Evolutionary conservation across 2,888 invertebrate species (phyloP).

Genomic region (Halocaridina rubra): DNA sequence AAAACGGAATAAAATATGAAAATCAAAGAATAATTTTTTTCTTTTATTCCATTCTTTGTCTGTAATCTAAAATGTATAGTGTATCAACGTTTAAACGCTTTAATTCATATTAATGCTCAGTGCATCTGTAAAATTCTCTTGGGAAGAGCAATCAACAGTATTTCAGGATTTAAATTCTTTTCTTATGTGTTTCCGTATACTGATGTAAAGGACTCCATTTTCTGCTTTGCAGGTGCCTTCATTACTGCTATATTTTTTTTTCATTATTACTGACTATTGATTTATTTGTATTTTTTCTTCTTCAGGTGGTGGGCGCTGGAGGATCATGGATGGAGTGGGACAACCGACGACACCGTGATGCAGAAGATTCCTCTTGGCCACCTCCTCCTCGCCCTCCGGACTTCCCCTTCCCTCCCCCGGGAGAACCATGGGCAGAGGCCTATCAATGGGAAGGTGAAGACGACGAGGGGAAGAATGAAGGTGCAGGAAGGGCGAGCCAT

Average conservation of each 20-base stretch:
- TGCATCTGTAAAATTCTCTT: too few species aligned
- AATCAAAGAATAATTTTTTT: too few species aligned
- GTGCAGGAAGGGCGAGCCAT: background rate
- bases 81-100: too few species aligned
- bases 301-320: conserved; percentile 47
- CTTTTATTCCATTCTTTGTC: too few species aligned
- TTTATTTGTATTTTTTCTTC: background rate
- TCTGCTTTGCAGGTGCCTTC: too few species aligned
- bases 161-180: too few species aligned
- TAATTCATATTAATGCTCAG: too few species aligned
- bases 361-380: conserved; percentile 35
- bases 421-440: conserved; percentile 40
- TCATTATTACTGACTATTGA: background rate
- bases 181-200: too few species aligned
- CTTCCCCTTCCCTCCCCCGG: conserved; percentile 30
- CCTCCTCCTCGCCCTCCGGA: conserved; percentile 44
- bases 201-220: too few species aligned
- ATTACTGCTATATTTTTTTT: background rate
- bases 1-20: too few species aligned
- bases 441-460: conserved; percentile 7
- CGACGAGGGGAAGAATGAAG: background rate
- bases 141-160: too few species aligned
- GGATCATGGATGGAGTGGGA: conserved; percentile 60
- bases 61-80: too few species aligned
- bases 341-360: conserved; percentile 50